Conservation (phyloP, 2,797 vertebrate genomes). For the Molossus molossus region DNA sequence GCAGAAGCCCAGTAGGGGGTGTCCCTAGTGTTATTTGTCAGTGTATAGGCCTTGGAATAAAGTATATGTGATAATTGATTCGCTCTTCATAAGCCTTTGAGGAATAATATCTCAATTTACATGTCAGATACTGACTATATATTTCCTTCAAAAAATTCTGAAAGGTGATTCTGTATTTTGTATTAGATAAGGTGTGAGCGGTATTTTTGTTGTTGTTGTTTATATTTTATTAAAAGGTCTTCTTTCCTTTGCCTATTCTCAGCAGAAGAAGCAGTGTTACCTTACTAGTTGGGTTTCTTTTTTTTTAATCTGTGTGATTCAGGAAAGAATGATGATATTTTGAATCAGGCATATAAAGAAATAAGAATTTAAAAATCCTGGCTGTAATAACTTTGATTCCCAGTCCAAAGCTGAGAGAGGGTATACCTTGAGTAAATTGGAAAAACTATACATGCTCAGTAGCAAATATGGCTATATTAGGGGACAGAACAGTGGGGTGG, state of each 20-base stretch:
- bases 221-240: constrained; percentile 74
- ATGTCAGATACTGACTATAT: constrained; percentile 81
- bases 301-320: constrained; percentile 66
- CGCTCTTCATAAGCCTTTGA: constrained; percentile 87
- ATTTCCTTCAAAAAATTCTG: constrained; percentile 84
- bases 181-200: constrained; percentile 78
- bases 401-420: constrained; percentile 1
- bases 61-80: constrained; percentile 90
- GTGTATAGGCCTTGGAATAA: constrained; percentile 85
- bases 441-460: not conserved
- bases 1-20: constrained; percentile 74
- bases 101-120: constrained; percentile 90
- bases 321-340: constrained; percentile 56
- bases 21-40: constrained; percentile 79
- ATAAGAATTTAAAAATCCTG: constrained; percentile 45
- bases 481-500: not conserved
- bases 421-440: not conserved
- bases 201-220: constrained; percentile 65
- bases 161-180: constrained; percentile 85
- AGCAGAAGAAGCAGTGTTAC: constrained; percentile 48
- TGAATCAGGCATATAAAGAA: constrained; percentile 60
- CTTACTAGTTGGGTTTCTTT: constrained; percentile 63
- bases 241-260: constrained; percentile 69
- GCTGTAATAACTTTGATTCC: constrained; percentile 64
- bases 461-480: not conserved